Evolutionary conservation across 2,113 vertebrate species (phyloP).

Genomic region (Polypterus senegalus): DNA sequence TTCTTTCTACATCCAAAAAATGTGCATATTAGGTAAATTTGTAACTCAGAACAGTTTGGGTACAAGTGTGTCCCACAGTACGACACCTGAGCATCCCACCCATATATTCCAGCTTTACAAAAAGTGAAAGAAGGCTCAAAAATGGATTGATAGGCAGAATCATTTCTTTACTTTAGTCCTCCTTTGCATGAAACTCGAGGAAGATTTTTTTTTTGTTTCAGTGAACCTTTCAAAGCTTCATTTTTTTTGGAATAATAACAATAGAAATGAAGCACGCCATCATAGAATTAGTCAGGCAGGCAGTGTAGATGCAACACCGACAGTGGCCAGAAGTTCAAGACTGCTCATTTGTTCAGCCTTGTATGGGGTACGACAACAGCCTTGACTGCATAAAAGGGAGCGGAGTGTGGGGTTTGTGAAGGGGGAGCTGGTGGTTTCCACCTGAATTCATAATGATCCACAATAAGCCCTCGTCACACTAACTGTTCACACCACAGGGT

Average conservation of each 20-base stretch:
- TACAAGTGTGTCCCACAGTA: no score
- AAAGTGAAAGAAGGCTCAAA: no score
- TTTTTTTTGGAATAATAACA: conserved; percentile 46
- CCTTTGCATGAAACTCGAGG: no score
- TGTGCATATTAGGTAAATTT: no score
- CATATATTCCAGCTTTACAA: no score
- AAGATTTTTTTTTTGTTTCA: no score
- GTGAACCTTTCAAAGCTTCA: no score
- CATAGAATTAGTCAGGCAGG: conserved; percentile 44
- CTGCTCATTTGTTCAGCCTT: conserved; percentile 26
- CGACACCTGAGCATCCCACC: no score
- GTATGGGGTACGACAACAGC: conserved; percentile 17
- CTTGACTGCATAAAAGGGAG: conserved; percentile 7
- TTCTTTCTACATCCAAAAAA: no score
- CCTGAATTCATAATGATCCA: conserved; percentile 17
- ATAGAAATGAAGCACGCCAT: conserved; percentile 32
- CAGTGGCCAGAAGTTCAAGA: conserved; percentile 23
- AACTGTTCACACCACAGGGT: not conserved
- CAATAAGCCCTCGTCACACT: conserved; percentile 17
- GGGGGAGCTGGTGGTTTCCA: not conserved
- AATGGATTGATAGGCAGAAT: no score
- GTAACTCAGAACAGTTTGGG: no score
- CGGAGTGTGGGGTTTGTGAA: not conserved
- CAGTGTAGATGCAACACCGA: conserved; percentile 33
- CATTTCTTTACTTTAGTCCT: no score